Base-by-base conservation (phyloP, 2,797 vertebrate species). In the Phalloptychus januarius region DNA sequence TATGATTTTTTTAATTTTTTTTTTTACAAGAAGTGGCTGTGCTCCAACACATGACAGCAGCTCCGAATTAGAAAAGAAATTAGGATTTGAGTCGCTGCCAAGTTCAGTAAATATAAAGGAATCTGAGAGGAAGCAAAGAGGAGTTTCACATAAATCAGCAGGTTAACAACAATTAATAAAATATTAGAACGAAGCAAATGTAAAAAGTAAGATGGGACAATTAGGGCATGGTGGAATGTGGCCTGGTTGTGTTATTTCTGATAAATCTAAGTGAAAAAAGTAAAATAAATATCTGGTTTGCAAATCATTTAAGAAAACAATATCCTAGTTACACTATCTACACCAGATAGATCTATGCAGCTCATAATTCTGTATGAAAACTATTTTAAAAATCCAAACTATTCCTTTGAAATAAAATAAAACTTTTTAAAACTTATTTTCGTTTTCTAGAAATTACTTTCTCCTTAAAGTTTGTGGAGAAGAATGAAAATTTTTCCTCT, bases 1-100 rank as follows among this genome's bases (percentile, higher is more conserved):
- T 76, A 6, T 65, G 52, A 23, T 82, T 84, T 81, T 63, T 0
- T n/a, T 0, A n/a, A n/a, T 63, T 71, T 10, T 67, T 18, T 0
- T 71, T 69, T 89, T 90, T 86, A 89, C 86, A 38, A 86, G 86
- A 50, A 20, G 46, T 87, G 90, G 91, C 89, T 33, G 33, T 0
- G 44, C 12, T 82, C 88, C 88, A 91, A 38, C 74, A 25, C 67
- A 84, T 79, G 86, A 88, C 85, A 84, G 85, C 87, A 78, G 86
- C 87, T 83, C 84, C 76, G 80, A 86, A 86, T 88, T 86, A 87
- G 61, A 63, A 71, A 50, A 77, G 40, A 83, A 89, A 80, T 86
- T 81, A 72, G 79, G 61, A 77, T 78, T 65, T 52, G 12, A 79
- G 56, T 67, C 28, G 2, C 75, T 78, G 85, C 84, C 79, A 83